Base-by-base conservation (phyloP, 2,888 invertebrate genomes). In the Drosophila austrosaltans region DNA sequence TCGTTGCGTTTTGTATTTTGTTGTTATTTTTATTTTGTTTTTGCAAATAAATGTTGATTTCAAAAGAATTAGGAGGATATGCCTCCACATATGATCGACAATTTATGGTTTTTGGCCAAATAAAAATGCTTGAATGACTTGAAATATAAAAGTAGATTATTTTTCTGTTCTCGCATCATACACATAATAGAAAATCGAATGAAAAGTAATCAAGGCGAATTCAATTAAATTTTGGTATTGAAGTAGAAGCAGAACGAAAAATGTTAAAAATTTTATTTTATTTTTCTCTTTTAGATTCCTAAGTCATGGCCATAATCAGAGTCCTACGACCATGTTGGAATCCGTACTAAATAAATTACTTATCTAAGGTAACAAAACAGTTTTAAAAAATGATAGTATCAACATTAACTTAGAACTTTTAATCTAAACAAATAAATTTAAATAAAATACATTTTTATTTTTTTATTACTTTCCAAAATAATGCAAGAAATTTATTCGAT, bases 1-100 rank as follows among this genome's bases (percentile, higher is more conserved):
- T 22, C 10, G 4, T 48, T 25, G 16, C 48, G 25, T 10, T 48
- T 12, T 48, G 10, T 12, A 16, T 16, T 48, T 48, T 48, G 6
- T 25, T 48, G 22, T 48, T 48, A 25, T 48, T 48, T 48, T 16
- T 16, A 16, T 16, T 16, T 0, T 16, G 16, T 16, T 16, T 30
- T 48, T 48, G 48, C 48, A 48, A 25, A 48, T 48, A 48, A 48
- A 48, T 48, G 48, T 48, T 48, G 48, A 48, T 25, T 25, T 48
- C 25, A 48, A 48, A 48, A 48, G 48, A 48, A 48, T 48, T 25
- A 12, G 48, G 48, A 48, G 48, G 48, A 48, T 48, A 48, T 48
- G 22, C 48, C 12, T 16, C 16, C 16, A 48, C 22, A 48, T 48
- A 48, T 48, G 48, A 48, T 48, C 48, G 10, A 12, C 3, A 48